phyloP scores from a whole-genome alignment of 2,797 vertebrate species.

The Pristis pectinata region DNA sequence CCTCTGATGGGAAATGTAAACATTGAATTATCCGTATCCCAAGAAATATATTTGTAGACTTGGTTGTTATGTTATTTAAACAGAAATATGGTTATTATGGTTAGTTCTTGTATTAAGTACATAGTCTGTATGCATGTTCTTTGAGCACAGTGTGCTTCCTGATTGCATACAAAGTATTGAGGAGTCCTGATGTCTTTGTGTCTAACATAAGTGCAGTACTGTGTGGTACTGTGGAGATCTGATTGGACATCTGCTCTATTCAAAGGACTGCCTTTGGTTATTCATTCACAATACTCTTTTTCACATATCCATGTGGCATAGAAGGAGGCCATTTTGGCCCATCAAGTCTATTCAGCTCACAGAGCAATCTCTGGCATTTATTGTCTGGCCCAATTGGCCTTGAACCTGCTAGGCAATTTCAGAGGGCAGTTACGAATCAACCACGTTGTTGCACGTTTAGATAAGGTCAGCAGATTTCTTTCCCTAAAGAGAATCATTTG shows the following conservation, averaged over 20 bases:
- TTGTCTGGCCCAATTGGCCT: no score
- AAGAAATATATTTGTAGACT: not conserved
- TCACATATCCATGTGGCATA: no score
- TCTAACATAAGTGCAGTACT: not conserved
- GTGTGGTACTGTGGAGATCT: not conserved
- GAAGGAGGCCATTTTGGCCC: no score
- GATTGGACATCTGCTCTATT: not conserved
- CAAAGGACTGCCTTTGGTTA: not conserved
- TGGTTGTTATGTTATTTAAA: not conserved
- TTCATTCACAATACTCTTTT: no score
- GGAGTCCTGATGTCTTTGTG: not conserved
- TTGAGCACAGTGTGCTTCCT: not conserved
- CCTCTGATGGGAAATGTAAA: not conserved
- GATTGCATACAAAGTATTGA: not conserved
- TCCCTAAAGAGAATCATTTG: no score
- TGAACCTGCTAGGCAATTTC: no score
- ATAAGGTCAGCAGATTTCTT: no score
- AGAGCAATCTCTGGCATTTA: no score
- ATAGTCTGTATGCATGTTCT: not conserved
- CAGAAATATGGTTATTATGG: not conserved
- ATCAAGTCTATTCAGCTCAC: no score
- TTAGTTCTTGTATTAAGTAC: not conserved
- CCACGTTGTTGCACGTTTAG: no score
- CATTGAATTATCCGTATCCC: not conserved
- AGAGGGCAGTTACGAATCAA: no score